Evolutionary conservation across 1,140 invertebrate genomes (phyloP).

Genomic region (Apis mellifera): Amel_HAv3.1 CM009940.2:7910501-7911000

Average conservation of each 20-base stretch:
- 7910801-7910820: too few species aligned
- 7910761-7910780: neutral
- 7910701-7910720: neutral
- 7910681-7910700: slow-evolving; percentile 24
- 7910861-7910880: neutral
- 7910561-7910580: slow-evolving; percentile 49
- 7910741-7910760: too few species aligned
- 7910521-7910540: slow-evolving; percentile 50
- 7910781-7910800: neutral
- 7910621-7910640: slow-evolving; percentile 41
- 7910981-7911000: neutral
- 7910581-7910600: slow-evolving; percentile 50
- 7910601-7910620: neutral
- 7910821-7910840: neutral
- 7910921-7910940: neutral
- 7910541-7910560: slow-evolving; percentile 11
- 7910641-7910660: slow-evolving; percentile 60
- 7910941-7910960: slow-evolving; percentile 15
- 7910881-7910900: slow-evolving; percentile 13
- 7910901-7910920: neutral
- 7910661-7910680: slow-evolving; percentile 55
- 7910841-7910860: neutral
- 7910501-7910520: slow-evolving; percentile 64
- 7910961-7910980: slow-evolving; percentile 39
- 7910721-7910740: too few species aligned